Conservation (phyloP, 2,888 invertebrate genomes). For the Lasius fuliginosus region DNA sequence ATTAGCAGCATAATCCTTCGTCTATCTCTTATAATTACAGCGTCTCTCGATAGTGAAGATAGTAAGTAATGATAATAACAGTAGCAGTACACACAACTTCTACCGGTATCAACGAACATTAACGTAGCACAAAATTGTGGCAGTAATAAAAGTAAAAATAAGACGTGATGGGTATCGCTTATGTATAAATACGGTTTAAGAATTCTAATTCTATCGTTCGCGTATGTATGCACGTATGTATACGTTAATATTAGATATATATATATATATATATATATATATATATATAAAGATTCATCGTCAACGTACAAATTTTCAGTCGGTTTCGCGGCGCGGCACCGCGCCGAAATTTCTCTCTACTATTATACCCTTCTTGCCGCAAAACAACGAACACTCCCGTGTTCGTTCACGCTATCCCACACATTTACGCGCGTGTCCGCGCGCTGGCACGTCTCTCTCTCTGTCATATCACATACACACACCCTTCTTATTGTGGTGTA, state of each 20-base stretch:
- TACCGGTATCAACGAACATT: constrained; percentile 60
- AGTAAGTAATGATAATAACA: constrained; percentile 65
- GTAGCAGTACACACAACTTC: constrained; percentile 56
- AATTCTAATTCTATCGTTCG: constrained; percentile 55
- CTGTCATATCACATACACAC: constrained; percentile 36
- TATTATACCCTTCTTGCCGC: constrained; percentile 76
- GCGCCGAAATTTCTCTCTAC: constrained; percentile 60
- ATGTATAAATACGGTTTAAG: constrained; percentile 63
- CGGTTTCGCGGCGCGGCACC: constrained; percentile 72
- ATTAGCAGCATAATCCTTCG: constrained; percentile 76
- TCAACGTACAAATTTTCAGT: constrained; percentile 79
- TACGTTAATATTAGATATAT: constrained; percentile 28
- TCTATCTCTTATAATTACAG: constrained; percentile 67
- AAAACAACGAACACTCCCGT: constrained; percentile 64
- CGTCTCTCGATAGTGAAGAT: constrained; percentile 63
- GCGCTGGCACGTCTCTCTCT: constrained; percentile 31
- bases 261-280: constrained; percentile 62
- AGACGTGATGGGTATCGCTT: constrained; percentile 66
- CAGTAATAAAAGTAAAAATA: constrained; percentile 77
- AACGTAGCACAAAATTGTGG: constrained; percentile 64
- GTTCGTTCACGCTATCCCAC: constrained; percentile 32
- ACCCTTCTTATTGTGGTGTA: constrained; percentile 40
- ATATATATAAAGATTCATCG: constrained; percentile 76
- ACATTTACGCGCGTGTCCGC: constrained; percentile 25
- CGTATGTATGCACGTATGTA: constrained; percentile 40